Base-by-base conservation (phyloP, 1,140 invertebrate genomes). In the Philopotamus ludificatus region DNA sequence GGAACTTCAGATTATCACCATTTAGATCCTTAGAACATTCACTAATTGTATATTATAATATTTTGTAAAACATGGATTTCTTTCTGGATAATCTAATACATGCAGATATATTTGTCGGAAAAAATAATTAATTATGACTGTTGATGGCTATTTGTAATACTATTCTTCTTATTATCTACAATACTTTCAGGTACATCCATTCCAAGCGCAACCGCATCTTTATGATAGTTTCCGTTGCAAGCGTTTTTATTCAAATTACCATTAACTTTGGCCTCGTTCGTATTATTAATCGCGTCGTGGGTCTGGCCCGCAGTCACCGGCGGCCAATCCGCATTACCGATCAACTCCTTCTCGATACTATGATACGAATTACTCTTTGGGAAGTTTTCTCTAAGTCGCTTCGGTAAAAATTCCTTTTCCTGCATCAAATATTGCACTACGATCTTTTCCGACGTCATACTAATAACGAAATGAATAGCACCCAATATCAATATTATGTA, bases 381-480 rank as follows among this genome's bases (percentile, higher is more conserved):
- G 4, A 79, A 81, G 44, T 83, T 79, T 20, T 83, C 79, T 28
- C 80, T 83, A 39, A 84, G 75, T 57, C 82, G 79, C 55, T 76
- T 81, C 0, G 81, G 81, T 50, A 82, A 78, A 8, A 84, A 72
- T 34, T 80, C 74, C 65, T 81, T 83, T 12, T 81, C 77, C 61
- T 80, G 77, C 66, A 88, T 80, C 0, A 85, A 57, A 66, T 82
- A 84, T 63, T 90, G 83, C 18, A 89, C 82, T 0, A 89, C 69
- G 1, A 86, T 71, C 21, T 80, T 79, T 70, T 91, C 89, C 21
- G 86, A 81, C 20, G 86, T 76, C 34, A 89, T 71, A 16, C 84
- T 85, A 9, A 84, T 25, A 0, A 86, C 20, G 57, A 89, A 86
- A 73, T 90, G 85, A 3, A 80, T 72, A 0, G 83, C 65, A 1